Conservation (phyloP, 2,888 invertebrate genomes). For the Drosophila longiperda region DNA sequence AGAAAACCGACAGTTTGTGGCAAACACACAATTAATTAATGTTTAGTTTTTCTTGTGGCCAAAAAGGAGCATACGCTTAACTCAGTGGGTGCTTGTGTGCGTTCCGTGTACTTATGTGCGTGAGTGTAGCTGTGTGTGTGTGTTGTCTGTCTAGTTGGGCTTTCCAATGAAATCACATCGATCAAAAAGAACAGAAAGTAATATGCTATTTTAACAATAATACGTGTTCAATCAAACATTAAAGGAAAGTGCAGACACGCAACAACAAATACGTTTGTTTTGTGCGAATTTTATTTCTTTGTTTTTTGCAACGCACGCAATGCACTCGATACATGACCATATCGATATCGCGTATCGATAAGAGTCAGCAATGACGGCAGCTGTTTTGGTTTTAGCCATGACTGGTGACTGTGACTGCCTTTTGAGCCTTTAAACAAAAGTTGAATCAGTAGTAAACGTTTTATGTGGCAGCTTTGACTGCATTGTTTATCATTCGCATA, state of each 20-base stretch:
- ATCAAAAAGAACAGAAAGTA: conserved; percentile 34
- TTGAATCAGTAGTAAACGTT: conserved; percentile 31
- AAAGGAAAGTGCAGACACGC: not conserved
- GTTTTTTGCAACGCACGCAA: conserved; percentile 60
- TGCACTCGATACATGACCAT: conserved; percentile 54
- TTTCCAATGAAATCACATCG: conserved; percentile 61
- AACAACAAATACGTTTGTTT: conserved; percentile 16
- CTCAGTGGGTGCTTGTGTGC: conserved; percentile 38
- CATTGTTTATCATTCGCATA: conserved; percentile 7
- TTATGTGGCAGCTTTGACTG: conserved; percentile 18
- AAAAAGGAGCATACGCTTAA: conserved; percentile 66
- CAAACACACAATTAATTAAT: conserved; percentile 33
- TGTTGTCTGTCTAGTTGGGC: conserved; percentile 34
- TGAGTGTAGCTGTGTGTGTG: conserved; percentile 12
- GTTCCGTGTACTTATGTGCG: conserved; percentile 24
- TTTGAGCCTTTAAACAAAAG: conserved; percentile 35
- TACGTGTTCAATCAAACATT: conserved; percentile 14
- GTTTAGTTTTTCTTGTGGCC: conserved; percentile 55
- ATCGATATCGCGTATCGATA: conserved; percentile 65
- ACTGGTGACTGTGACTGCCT: conserved; percentile 55
- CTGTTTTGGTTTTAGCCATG: conserved; percentile 70
- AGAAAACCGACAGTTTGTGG: conserved; percentile 16
- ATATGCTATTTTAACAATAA: conserved; percentile 30
- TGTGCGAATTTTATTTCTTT: conserved; percentile 30
- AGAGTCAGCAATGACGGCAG: conserved; percentile 63